Evolutionary conservation across 2,797 vertebrate species (phyloP), one percentile per base, ranked within the genome.

Genomic region (Peromyscus attwateri): DNA sequence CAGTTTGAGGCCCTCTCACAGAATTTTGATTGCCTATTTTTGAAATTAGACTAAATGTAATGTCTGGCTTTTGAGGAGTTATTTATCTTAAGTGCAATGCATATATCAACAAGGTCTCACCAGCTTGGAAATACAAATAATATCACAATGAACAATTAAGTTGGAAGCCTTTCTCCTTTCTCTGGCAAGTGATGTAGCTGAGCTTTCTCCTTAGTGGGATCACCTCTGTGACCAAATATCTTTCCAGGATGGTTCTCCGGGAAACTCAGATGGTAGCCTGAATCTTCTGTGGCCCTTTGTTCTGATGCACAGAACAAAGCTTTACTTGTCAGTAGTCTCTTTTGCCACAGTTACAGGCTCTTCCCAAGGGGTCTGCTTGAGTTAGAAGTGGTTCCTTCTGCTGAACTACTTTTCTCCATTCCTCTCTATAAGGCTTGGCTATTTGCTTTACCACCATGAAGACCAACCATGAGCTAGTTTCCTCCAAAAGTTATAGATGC

Each of bases 11-110:
- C 94, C 68, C 83, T 64, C 25, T 88, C 88, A 17, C 1, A 55
- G 34, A 79, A 87, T 87, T 96, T 92, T 85, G 71, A 40, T 91
- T 95, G 80, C 43, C 84, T 90, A 52, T 87, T 40, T 87, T 55
- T 93, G 64, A 92, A 97, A 92, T 94, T 84, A 92, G 81, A 93
- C 79, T 81, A 96, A 88, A 79, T 31, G 37, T 91, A 75, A 88
- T 92, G 84, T 81, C 77, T 88, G 81, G 16, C 57, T 89, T 94
- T 89, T n/a, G 13, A 40, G 25, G n/a, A 81, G 37, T 92, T 93
- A 21, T 27, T 92, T 96, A 76, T 92, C 94, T 95, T 40, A 89
- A 90, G 79, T 66, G 19, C 52, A 84, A 62, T 31, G 9, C 43
- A 43, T 71, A 46, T 19, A 23, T 83, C 64, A 82, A 27, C 10